Evolutionary conservation across 2,797 vertebrate genomes (phyloP).

Genomic region (Pterois miles): DNA sequence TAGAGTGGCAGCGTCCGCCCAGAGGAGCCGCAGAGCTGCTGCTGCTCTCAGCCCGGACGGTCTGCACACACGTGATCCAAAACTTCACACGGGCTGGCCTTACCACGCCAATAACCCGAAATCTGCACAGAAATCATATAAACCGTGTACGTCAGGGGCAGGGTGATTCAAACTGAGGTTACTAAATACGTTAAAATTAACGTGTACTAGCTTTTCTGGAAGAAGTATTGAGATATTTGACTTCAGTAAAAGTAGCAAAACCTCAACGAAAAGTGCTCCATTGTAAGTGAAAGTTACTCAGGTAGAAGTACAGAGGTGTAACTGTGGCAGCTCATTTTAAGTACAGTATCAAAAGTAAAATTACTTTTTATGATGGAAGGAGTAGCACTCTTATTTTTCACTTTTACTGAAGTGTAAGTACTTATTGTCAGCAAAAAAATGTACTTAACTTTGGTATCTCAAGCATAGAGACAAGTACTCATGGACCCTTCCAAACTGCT

Average conservation of each 20-base stretch:
- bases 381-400: no score
- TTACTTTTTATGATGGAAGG: neutral
- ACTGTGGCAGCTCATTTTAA: neutral
- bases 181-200: no score
- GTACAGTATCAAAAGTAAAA: neutral
- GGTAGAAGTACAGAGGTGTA: neutral
- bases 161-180: no score
- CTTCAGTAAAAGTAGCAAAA: neutral
- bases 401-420: no score
- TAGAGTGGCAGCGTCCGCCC: slow-evolving; percentile 73
- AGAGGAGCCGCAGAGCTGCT: slow-evolving; percentile 49
- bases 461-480: no score
- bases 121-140: no score
- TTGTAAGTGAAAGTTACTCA: neutral
- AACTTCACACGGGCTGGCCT: slow-evolving; percentile 11
- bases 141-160: no score
- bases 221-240: neutral
- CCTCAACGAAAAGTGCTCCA: neutral
- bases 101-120: neutral
- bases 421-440: no score
- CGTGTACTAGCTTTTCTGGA: no score
- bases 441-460: no score
- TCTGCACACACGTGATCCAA: slow-evolving; percentile 51
- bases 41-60: slow-evolving; percentile 40
- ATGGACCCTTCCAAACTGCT: no score